Base-by-base conservation (phyloP, 2,888 invertebrate species). In the Emesis furor region DNA sequence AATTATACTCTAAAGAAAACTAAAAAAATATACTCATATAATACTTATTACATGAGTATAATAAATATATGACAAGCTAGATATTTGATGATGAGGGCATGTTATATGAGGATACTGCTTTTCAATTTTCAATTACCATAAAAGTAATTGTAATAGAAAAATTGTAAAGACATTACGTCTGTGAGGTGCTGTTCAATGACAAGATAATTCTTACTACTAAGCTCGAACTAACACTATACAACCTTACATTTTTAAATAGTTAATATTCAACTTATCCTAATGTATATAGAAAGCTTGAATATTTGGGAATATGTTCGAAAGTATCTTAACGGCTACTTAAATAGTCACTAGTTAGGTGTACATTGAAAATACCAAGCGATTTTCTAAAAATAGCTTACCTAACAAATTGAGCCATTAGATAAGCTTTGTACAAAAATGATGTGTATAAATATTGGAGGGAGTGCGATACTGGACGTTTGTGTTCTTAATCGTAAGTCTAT, bases 361-460 rank as follows among this genome's bases (percentile, higher is more conserved):
- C 24, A 73, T 10, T 62, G 42, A 46, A 77, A 75, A 76, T 80
- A 24, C 71, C 51, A 65, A 65, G 32, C 32, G 51, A 39, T 39
- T 75, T 65, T 35, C 46, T 30, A 39, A 69, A 39, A 55, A 68
- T 76, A 76, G 59, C 69, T 83, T 76, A 82, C 59, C 85, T 93
- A 92, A 90, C 92, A 91, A 94, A 92, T 92, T 91, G 92, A 94
- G 94, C 92, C 90, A 84, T 92, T 93, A 91, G 92, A 93, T 92
- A 92, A 93, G 93, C 92, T 96, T 95, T 95, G 94, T 96, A 96
- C 95, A 96, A 96, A 95, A 94, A 69, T 93, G 90, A 92, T 93
- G 95, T 96, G 94, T 96, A 93, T 94, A 95, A 95, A 95, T 94
- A 96, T 94, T 96, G 96, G 96, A 96, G 96, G 96, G 96, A 96